Evolutionary conservation across 1,140 invertebrate genomes (phyloP).

Genomic region (Plectrocnemia conspersa): DNA sequence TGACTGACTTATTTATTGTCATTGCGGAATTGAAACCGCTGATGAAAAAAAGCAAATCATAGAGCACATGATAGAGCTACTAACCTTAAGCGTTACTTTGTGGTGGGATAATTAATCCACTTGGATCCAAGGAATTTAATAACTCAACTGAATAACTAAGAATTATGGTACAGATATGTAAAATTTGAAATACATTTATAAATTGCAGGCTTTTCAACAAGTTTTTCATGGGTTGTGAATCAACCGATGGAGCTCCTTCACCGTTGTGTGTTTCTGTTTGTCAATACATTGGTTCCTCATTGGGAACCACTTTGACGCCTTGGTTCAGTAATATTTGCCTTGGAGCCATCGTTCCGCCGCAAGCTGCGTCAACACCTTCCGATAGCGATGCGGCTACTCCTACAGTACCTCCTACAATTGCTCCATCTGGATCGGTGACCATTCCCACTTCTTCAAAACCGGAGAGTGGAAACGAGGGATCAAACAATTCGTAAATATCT

Average conservation of each 20-base stretch:
- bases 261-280: slow-evolving; percentile 42
- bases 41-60: too few species aligned
- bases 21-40: too few species aligned
- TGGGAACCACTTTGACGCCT: slow-evolving; percentile 39
- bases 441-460: background rate
- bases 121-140: too few species aligned
- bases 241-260: slow-evolving; percentile 38
- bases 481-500: slow-evolving; percentile 23
- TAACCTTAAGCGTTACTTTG: too few species aligned
- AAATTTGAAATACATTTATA: background rate
- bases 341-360: slow-evolving; percentile 38
- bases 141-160: too few species aligned
- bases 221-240: slow-evolving; percentile 45
- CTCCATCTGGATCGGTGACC: slow-evolving; percentile 40
- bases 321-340: slow-evolving; percentile 22
- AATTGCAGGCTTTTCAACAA: slow-evolving; percentile 45
- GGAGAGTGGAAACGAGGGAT: slow-evolving; percentile 18
- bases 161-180: too few species aligned
- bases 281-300: slow-evolving; percentile 36
- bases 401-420: slow-evolving; percentile 24
- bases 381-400: slow-evolving; percentile 36
- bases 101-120: too few species aligned
- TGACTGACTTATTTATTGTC: too few species aligned
- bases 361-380: slow-evolving; percentile 36
- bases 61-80: too few species aligned